Evolutionary conservation across 2,113 vertebrate species (phyloP).

Genomic region (Hippocampus comes): DNA sequence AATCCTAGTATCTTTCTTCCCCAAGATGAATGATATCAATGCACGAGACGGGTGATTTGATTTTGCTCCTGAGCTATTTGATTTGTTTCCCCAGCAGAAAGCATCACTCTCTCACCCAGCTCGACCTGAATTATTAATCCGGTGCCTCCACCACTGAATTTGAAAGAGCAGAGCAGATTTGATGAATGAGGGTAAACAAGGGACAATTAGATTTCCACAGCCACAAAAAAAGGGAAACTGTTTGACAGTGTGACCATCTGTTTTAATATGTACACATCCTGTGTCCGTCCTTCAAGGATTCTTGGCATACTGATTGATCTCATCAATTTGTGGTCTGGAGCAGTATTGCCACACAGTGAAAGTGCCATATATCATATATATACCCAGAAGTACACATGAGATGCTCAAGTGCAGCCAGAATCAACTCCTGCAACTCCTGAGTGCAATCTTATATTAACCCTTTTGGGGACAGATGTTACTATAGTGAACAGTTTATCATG

Average conservation of each 20-base stretch:
- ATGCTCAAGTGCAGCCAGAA: too few species aligned
- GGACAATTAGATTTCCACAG: background rate
- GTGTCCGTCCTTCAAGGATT: background rate
- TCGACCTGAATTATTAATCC: conserved; percentile 47
- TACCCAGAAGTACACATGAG: too few species aligned
- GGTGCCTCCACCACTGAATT: conserved; percentile 29
- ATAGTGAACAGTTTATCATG: too few species aligned
- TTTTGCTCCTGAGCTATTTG: conserved; percentile 12
- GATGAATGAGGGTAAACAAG: conserved; percentile 11
- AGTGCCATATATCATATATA: too few species aligned
- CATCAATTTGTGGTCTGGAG: too few species aligned
- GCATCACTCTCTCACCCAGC: conserved; percentile 11
- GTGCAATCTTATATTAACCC: too few species aligned
- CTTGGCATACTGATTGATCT: too few species aligned
- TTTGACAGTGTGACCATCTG: conserved; percentile 32
- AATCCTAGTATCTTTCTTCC: background rate
- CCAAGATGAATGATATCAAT: background rate
- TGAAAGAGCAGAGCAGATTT: conserved; percentile 33
- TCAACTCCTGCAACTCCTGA: too few species aligned
- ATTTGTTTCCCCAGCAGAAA: conserved; percentile 13
- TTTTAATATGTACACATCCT: background rate
- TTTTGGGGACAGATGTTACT: too few species aligned
- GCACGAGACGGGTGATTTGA: conserved; percentile 9
- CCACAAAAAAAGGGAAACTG: conserved; percentile 10
- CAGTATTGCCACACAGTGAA: too few species aligned